A percentile compares a stretch with the other conserved stretches of the same genome.
Evolutionary conservation across 2,797 vertebrate species (phyloP).

Genomic region (Pelobates cultripes): DNA sequence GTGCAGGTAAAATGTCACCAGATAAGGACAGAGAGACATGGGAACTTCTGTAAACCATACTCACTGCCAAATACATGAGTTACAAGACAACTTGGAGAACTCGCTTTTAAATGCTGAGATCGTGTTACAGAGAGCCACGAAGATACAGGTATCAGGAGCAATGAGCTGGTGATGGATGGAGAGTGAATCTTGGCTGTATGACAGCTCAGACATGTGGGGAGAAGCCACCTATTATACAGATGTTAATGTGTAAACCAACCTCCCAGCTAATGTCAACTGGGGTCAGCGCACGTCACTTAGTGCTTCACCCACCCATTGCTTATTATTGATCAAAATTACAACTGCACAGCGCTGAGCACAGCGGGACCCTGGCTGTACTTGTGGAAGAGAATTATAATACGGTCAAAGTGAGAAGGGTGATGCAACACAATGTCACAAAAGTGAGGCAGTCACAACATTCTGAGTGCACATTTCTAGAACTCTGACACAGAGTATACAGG

Average conservation of each 20-base stretch:
- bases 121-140: not conserved
- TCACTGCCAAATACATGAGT: too few species aligned
- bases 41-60: too few species aligned
- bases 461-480: too few species aligned
- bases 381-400: too few species aligned
- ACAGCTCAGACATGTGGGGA: constrained; percentile 38
- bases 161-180: constrained; percentile 51
- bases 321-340: too few species aligned
- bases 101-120: not conserved
- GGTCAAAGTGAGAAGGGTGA: too few species aligned
- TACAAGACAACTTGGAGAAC: not conserved
- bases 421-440: too few species aligned
- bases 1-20: too few species aligned
- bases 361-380: not conserved
- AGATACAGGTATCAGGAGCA: not conserved
- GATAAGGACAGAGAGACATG: too few species aligned
- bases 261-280: constrained; percentile 22
- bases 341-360: not conserved
- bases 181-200: constrained; percentile 44
- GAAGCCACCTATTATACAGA: constrained; percentile 22
- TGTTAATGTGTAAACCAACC: constrained; percentile 40
- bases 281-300: not conserved
- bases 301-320: not conserved
- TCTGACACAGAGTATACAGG: too few species aligned
- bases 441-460: too few species aligned